Conservation (phyloP, 1,140 invertebrate species). For the Conus betulinus region DNA sequence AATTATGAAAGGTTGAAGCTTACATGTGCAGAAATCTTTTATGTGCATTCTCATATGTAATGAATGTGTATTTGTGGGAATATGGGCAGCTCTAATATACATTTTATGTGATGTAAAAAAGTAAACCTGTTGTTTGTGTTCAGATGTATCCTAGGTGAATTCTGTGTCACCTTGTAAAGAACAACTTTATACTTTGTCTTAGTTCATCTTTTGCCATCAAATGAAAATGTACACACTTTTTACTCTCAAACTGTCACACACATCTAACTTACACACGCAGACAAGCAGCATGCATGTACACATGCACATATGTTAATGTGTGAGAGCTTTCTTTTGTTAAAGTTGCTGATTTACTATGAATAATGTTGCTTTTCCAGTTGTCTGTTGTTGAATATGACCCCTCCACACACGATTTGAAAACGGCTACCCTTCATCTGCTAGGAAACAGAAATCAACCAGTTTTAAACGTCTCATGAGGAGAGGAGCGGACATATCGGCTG, state of each 20-base stretch:
- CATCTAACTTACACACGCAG: constrained; percentile 99
- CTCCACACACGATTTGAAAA: constrained; percentile 94
- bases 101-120: too few relatives aligned
- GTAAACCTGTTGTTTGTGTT: too few relatives aligned
- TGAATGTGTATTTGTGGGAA: too few relatives aligned
- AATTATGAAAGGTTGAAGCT: too few relatives aligned
- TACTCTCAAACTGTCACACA: constrained; percentile 92
- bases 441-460: constrained; percentile 82
- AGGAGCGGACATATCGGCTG: too few relatives aligned
- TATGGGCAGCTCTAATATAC: too few relatives aligned
- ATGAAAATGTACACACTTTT: constrained; percentile 91
- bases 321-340: constrained; percentile 79
- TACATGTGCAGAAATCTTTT: too few relatives aligned
- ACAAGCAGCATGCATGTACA: constrained; percentile 69
- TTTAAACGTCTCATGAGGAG: too few relatives aligned
- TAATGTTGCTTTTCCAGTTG: constrained; percentile 65
- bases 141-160: too few relatives aligned
- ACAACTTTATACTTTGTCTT: constrained; percentile 11
- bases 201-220: constrained; percentile 91
- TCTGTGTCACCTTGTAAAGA: too few relatives aligned
- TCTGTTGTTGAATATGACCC: constrained; percentile 95
- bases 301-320: constrained; percentile 76
- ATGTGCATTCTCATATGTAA: too few relatives aligned
- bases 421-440: constrained; percentile 97
- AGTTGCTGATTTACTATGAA: not conserved